Base-by-base conservation (phyloP, 2,113 vertebrate species). In the Phocoena sinus region DNA sequence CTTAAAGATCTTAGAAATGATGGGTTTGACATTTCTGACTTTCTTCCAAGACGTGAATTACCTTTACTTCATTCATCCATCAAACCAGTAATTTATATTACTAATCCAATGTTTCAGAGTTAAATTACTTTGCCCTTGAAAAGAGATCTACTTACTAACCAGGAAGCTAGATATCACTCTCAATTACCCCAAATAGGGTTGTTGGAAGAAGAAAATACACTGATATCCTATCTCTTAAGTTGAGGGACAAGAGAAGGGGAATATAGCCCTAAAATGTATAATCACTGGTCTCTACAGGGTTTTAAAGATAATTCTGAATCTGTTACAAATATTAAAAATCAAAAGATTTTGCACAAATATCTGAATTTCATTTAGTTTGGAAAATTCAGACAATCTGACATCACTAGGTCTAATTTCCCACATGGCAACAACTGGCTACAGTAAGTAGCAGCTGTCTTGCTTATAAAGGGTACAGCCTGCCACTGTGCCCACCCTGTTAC, bases 11-110 rank as follows among this genome's bases (percentile, higher is more conserved):
- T 90, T 41, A 67, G 77, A 92, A 92, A 97, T 96, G 95, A 97
- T 97, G 92, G 82, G 70, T 53, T 65, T 97, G 92, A 96, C 74
- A 92, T 44, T 96, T 94, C 70, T 96, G 97, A 90, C 87, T 97
- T 91, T 95, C 60, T 76, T 95, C 91, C 80, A 96, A 86, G 89
- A 95, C 87, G 47, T 62, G 38, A 95, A 95, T 96, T 95, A 97
- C 11, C 93, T 74, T 89, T 38, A 74, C 83, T 97, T 93, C 86
- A 86, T 92, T 90, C 58, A 82, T 23, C 89, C 63, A 91, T 84
- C 84, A 95, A 89, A 74, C 74, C 50, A 41, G 53, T 86, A 80
- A 92, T 92, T 90, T 79, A 47, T 71, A 87, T 60, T 74, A 81
- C 90, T 96, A 96, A 96, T 70, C 83, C 56, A 47, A n/a, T 96